Evolutionary conservation across 1,140 invertebrate genomes (phyloP).

Genomic region (Drosophila tropicalis): DNA sequence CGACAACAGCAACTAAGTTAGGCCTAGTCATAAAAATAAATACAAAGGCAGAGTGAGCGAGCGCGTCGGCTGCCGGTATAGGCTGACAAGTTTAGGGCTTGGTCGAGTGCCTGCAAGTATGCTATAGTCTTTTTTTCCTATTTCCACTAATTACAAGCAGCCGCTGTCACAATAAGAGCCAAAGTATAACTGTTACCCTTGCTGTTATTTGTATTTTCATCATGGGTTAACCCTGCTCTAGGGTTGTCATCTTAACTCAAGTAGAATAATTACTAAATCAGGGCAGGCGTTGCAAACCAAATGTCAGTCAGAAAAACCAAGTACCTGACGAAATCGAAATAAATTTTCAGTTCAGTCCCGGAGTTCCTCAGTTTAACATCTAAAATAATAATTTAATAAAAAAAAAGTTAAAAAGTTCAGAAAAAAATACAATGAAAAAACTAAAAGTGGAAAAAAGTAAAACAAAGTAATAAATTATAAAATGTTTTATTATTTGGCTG

Average conservation of each 20-base stretch:
- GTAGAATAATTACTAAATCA: background rate
- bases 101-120: constrained; percentile 72
- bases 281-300: background rate
- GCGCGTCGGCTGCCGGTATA: background rate
- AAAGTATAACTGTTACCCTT: constrained; percentile 35
- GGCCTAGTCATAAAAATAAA: constrained; percentile 63
- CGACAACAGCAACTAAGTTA: constrained; percentile 8
- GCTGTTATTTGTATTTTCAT: constrained; percentile 32
- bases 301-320: background rate
- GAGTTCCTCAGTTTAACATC: no score
- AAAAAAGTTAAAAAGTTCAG: no score
- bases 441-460: no score
- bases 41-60: constrained; percentile 28
- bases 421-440: no score
- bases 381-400: no score
- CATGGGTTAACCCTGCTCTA: background rate
- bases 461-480: no score
- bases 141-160: constrained; percentile 74
- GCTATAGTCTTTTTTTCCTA: constrained; percentile 51
- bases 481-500: no score
- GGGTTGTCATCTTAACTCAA: background rate
- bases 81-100: constrained; percentile 5
- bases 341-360: no score
- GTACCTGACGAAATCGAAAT: no score
- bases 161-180: constrained; percentile 34